A percentile compares a stretch with the other conserved stretches of the same genome.
Evolutionary conservation across 2,797 vertebrate genomes (phyloP).

Genomic region (Catharus ustulatus): DNA sequence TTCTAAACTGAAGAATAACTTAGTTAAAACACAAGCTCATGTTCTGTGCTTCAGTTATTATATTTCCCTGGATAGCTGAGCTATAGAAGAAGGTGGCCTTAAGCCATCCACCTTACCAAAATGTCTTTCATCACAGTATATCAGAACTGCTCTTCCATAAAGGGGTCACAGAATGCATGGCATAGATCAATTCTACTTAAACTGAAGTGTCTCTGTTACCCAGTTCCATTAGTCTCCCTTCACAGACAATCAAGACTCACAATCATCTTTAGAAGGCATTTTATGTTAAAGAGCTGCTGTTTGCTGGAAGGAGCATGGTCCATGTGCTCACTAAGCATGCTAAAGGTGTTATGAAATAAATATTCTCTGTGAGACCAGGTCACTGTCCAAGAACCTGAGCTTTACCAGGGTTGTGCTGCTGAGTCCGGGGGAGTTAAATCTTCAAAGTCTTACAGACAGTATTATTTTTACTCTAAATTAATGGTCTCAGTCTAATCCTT

Average conservation of each 20-base stretch:
- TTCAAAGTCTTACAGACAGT: neutral
- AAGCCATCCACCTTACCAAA: neutral
- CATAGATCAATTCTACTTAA: neutral
- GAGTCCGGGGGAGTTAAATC: neutral
- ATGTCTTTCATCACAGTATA: neutral
- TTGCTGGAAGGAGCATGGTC: neutral
- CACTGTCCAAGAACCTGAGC: neutral
- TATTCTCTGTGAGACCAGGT: neutral
- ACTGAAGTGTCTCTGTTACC: neutral
- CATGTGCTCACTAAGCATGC: neutral
- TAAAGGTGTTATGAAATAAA: neutral
- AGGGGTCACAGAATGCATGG: neutral
- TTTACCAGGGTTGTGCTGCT: neutral
- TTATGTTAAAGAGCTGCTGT: neutral
- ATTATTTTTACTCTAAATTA: constrained; percentile 37
- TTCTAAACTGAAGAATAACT: neutral
- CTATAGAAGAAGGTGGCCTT: neutral
- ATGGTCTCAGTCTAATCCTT: neutral
- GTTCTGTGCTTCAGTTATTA: neutral
- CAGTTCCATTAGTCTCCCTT: neutral
- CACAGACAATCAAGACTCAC: neutral
- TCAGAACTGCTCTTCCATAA: neutral
- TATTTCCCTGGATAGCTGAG: neutral
- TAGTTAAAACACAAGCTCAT: neutral
- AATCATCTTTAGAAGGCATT: neutral